Conservation (phyloP, 2,113 vertebrate genomes). For the Hippocampus guttulatus region DNA sequence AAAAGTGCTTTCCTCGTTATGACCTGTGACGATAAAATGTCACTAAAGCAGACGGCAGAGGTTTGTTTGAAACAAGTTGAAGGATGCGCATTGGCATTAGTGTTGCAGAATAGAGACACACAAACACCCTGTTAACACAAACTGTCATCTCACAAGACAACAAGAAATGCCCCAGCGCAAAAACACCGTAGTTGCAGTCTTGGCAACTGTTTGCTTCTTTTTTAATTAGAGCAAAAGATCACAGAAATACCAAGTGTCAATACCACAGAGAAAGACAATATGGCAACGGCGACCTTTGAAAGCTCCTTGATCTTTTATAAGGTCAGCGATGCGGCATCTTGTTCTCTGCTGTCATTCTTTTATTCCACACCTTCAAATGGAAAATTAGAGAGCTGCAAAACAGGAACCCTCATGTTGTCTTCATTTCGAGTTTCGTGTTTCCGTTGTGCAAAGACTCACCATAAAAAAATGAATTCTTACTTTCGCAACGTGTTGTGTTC, state of each 20-base stretch:
- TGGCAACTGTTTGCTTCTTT: conserved; percentile 67
- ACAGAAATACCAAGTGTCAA: conserved; percentile 78
- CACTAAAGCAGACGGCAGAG: background rate
- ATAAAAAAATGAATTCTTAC: too few relatives aligned
- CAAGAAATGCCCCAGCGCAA: conserved; percentile 43
- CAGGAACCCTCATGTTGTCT: conserved; percentile 4
- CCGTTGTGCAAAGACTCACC: too few relatives aligned
- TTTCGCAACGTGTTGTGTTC: too few relatives aligned
- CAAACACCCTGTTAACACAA: too few relatives aligned
- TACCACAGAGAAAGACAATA: conserved; percentile 66
- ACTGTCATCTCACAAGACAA: conserved; percentile 2
- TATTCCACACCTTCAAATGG: conserved; percentile 53
- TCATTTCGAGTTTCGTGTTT: too few relatives aligned
- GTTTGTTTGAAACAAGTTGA: background rate
- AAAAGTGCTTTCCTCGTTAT: background rate
- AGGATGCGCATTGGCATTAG: background rate
- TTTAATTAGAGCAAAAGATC: conserved; percentile 77
- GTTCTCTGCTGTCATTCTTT: conserved; percentile 50
- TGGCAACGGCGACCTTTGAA: conserved; percentile 72
- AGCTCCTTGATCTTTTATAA: conserved; percentile 73
- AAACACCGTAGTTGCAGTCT: conserved; percentile 43
- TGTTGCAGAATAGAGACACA: background rate
- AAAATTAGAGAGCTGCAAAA: conserved; percentile 47
- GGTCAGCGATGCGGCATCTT: conserved; percentile 67
- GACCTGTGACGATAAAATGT: background rate